These are phyloP conservation scores for Bombus impatiens DNA, from an alignment of 1,140 invertebrate genomes.

Conservation along the genomic window DNA sequence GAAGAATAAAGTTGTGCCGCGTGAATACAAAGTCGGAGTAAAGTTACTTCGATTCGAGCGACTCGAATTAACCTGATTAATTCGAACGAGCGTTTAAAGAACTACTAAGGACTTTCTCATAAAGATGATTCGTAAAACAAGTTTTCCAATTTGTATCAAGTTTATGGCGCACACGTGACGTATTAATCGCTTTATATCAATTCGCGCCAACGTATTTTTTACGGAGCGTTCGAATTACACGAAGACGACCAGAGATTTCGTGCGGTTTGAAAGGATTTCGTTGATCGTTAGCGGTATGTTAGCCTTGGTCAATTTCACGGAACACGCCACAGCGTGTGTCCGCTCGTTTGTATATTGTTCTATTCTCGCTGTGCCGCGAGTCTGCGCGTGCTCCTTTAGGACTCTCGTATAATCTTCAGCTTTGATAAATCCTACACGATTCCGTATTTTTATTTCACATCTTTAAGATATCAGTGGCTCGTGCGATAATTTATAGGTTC, in stretches of 20 bases:
- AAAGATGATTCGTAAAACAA: neutral
- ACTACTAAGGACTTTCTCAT: neutral
- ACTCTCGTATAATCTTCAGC: neutral
- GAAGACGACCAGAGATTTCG: neutral
- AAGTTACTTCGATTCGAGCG: neutral
- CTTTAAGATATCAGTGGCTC: neutral
- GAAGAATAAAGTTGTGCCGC: no score
- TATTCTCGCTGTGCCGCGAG: slow-evolving; percentile 26
- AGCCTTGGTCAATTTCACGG: slow-evolving; percentile 44
- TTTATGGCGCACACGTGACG: neutral
- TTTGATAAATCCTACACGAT: slow-evolving; percentile 1
- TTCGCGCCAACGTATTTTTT: neutral
- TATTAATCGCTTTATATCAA: neutral
- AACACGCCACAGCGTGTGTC: slow-evolving; percentile 22
- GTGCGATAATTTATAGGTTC: no score
- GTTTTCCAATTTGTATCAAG: neutral
- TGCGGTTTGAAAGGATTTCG: neutral
- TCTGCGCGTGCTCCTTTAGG: slow-evolving; percentile 4
- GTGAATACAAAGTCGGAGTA: no score
- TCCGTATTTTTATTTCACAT: neutral
- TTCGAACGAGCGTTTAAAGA: neutral
- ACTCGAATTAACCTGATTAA: neutral
- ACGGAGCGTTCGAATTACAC: neutral
- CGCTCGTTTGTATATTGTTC: slow-evolving; percentile 56
- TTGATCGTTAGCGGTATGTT: slow-evolving; percentile 7